Conservation (phyloP, 2,888 invertebrate species). For the Crioceris asparagi region DNA sequence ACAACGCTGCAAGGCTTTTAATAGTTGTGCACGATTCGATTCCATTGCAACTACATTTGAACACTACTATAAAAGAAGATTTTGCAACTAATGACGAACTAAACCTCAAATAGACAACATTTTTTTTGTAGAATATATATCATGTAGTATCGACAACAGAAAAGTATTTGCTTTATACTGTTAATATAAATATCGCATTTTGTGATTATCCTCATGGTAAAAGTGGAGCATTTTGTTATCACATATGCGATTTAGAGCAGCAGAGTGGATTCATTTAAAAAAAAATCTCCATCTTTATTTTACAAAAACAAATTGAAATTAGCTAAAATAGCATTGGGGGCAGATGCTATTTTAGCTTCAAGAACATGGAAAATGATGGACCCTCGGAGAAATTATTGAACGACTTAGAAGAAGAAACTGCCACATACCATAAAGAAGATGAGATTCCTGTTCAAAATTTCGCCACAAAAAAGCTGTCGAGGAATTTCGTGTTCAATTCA, state of each 20-base stretch:
- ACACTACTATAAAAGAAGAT: background rate
- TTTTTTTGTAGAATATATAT: background rate
- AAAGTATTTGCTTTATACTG: background rate
- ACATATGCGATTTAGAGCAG: conserved; percentile 1
- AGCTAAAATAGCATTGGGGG: background rate
- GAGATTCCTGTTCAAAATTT: background rate
- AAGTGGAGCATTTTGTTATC: conserved; percentile 1
- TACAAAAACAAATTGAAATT: background rate
- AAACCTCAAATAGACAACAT: background rate
- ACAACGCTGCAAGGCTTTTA: too few species aligned
- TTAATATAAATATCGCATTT: background rate
- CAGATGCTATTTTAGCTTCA: background rate
- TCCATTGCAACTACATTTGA: background rate
- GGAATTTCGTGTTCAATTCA: background rate
- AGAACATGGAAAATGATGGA: background rate
- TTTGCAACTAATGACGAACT: background rate
- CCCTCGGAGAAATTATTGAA: background rate
- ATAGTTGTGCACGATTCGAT: background rate
- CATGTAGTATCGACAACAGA: background rate
- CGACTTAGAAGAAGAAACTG: background rate
- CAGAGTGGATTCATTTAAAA: background rate
- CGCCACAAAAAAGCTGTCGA: background rate
- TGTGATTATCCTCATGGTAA: background rate
- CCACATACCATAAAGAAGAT: background rate
- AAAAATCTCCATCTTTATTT: background rate